Evolutionary conservation across 2,113 vertebrate genomes (phyloP), one percentile per base, ranked within the genome.

Genomic region (Macquaria ambigua): DNA sequence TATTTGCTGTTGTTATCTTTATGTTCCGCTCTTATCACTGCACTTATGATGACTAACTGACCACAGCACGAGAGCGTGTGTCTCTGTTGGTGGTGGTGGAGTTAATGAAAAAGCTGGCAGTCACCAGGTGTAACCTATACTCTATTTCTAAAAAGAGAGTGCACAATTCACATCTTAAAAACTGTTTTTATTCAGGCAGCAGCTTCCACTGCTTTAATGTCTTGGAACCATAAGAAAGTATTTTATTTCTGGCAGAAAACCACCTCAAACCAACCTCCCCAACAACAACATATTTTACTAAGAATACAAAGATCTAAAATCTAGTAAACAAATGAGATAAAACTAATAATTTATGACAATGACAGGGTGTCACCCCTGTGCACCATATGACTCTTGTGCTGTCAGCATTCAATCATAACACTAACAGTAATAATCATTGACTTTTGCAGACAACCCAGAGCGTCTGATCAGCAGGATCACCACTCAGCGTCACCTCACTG

Each of bases 391-490:
- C 48, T 12, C 46, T 18, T 50, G 7, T 46, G 25, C 14, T 50
- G 56, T 52, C 64, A 1, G 8, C 11, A 64, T 53, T 71, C 6
- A 46, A 28, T 73, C 28, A 78, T 25, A 46, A 48, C 31, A 39
- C 31, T 41, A 8, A 74, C 18, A 67, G 12, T 52, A 55, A 75
- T 8, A 31, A 20, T 64, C 41, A 56, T 69, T 82, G 1, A 59
- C 61, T 76, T 86, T 81, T 83, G 12, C 93, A 99, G 98, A 99
- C 82, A 98, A 98, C 64, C 97, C 97, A 0, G 98, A 99, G 50
- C 96, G 96, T 20, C 95, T 99, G 83, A 98, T 99, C 93, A 98
- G 98, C 93, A 97, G 98, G 28, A 92, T 99, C 93, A 96, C 98
- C 71, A 99, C 97, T 0, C 98, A 99, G 95, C 95, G 98, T 76